Base-by-base conservation (phyloP, 2,113 vertebrate genomes). In the Natator depressus region DNA sequence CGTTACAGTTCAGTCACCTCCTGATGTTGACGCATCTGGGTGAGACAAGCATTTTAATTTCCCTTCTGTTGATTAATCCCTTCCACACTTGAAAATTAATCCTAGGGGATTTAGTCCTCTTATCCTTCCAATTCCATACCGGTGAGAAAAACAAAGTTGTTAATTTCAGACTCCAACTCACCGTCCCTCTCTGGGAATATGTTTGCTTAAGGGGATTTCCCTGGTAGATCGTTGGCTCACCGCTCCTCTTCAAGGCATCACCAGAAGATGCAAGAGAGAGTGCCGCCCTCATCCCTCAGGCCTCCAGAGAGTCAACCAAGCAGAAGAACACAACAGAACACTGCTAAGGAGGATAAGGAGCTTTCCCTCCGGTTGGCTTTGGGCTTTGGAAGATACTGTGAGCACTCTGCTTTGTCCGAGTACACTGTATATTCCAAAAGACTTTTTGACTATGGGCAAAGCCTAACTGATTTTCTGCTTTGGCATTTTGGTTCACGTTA, bases 251-350 rank as follows among this genome's bases (percentile, higher is more conserved):
- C 85, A 93, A 97, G 96, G 90, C 96, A 93, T 94, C 97, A 95
- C 96, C 90, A 93, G 83, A 83, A 84, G 79, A 92, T 91, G 96
- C 96, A 93, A 93, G 93, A 93, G 75, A 89, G 81, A 95, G 95
- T 91, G 83, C 89, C 96, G 94, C 95, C 92, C 92, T 92, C 75
- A 93, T 95, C 93, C 97, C 98, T 96, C 95, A 98, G 96, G 96
- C 91, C 94, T 97, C 84, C 91, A 97, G 72, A 97, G 95, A 95
- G 87, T 51, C 85, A 96, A 97, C 96, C 82, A 85, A 69, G 35
- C 84, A 22, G 51, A 83, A 88, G 13, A 5, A 62, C 78, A 16
- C 31, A 38, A 49, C 17, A 89, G 89, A 89, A 51, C 10, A 3
- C 6, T 84, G 89, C 76, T 96, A 29, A 5, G 59, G 11, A 12